A percentile compares a stretch with the other conserved stretches of the same genome.
These are phyloP conservation scores for Phalacrocorax aristotelis DNA, from an alignment of 2,113 vertebrate genomes.

Conservation along the genomic window DNA sequence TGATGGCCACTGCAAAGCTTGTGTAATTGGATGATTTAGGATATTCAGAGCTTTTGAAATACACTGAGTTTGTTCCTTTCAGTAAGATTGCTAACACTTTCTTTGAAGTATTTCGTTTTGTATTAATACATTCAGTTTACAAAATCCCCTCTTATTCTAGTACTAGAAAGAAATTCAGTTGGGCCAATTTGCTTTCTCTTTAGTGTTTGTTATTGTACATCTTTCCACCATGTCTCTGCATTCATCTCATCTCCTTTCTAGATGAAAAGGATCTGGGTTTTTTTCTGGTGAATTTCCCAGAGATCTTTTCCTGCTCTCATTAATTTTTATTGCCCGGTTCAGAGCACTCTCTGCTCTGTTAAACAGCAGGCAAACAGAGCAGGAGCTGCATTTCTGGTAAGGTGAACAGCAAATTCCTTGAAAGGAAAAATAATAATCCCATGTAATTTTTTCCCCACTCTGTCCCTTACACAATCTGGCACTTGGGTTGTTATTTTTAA, in stretches of 20 bases:
- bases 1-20: background rate
- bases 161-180: background rate
- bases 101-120: background rate
- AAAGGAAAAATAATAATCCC: slow-evolving; percentile 3
- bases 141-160: background rate
- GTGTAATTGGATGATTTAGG: background rate
- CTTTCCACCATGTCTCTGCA: background rate
- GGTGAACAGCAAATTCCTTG: background rate
- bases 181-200: background rate
- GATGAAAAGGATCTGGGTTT: background rate
- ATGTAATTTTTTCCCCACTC: background rate
- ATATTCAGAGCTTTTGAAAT: background rate
- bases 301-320: background rate
- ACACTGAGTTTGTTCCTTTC: background rate
- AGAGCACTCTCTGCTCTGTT: slow-evolving; percentile 2
- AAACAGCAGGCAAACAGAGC: background rate
- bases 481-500: background rate
- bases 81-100: background rate
- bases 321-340: slow-evolving; percentile 10
- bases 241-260: background rate
- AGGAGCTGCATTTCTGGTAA: background rate
- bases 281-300: background rate
- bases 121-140: background rate
- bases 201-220: background rate
- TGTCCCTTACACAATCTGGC: background rate